phyloP scores from a whole-genome alignment of 2,797 vertebrate genomes.

The Urosaurus nigricauda region DNA sequence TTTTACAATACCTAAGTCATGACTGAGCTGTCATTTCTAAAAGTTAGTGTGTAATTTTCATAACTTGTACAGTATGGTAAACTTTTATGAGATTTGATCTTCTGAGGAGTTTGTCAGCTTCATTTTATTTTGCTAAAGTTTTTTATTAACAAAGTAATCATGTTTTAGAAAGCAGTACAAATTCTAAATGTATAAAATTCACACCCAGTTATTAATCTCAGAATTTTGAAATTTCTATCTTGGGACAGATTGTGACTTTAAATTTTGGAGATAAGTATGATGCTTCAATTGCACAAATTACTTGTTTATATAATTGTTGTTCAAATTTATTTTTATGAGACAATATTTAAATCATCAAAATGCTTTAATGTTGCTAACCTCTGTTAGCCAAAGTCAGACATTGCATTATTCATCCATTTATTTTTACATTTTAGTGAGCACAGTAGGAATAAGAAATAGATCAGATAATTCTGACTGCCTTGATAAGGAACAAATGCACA shows the following conservation, averaged over 20 bases:
- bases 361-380: slow-evolving; percentile 26
- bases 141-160: slow-evolving; percentile 71
- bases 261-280: slow-evolving; percentile 61
- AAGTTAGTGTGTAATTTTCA: slow-evolving; percentile 96
- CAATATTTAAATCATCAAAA: slow-evolving; percentile 50
- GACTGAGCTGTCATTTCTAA: slow-evolving; percentile 87
- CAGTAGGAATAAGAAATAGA: slow-evolving; percentile 12
- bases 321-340: slow-evolving; percentile 62
- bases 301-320: slow-evolving; percentile 58
- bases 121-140: slow-evolving; percentile 82
- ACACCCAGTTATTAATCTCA: slow-evolving; percentile 65
- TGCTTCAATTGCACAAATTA: slow-evolving; percentile 64
- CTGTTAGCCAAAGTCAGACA: slow-evolving; percentile 46
- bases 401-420: neutral
- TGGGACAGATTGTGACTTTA: slow-evolving; percentile 50
- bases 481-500: slow-evolving; percentile 22
- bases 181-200: slow-evolving; percentile 59
- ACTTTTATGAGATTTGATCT: slow-evolving; percentile 87
- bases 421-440: slow-evolving; percentile 43
- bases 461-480: neutral
- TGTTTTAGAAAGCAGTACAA: slow-evolving; percentile 55
- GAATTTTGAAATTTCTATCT: slow-evolving; percentile 59
- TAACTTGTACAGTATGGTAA: slow-evolving; percentile 91
- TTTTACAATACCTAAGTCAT: slow-evolving; percentile 88
- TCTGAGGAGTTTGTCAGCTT: slow-evolving; percentile 81